Base-by-base conservation (phyloP, 1,140 invertebrate genomes). In the Orussus abietinus region DNA sequence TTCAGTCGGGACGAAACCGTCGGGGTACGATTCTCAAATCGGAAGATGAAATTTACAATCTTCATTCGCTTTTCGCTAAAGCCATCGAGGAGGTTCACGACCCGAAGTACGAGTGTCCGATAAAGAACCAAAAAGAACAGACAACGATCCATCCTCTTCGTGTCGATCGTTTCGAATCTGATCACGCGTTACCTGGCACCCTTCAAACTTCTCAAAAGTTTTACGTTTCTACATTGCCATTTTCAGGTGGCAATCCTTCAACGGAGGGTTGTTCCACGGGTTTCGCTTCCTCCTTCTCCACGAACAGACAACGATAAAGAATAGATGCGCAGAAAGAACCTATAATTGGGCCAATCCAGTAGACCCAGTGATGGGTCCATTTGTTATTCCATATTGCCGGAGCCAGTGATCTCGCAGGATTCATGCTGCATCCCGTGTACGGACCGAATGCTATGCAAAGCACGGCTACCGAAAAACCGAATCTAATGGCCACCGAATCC, bases 341-440 rank as follows among this genome's bases (percentile, higher is more conserved):
- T 2, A 9, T 5, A 1, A 69, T 26, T 0, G 69, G 70, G 5
- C 62, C 70, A 7, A 73, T 17, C 69, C 70, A 73, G 31, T 45
- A 73, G 1, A 91, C 77, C 88, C 88, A 92, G 47, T 89, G 86
- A 32, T 76, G 29, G 0, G 55, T 43, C 80, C 87, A 92, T 29
- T 75, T 65, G 2, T 75, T 76, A 30, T 81, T 82, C 55, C 88
- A 81, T 4, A 90, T 49, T 0, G 86, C 88, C 0, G 88, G 88
- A 1, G 77, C 88, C 29, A 92, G 79, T 19, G 81, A 82, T 51
- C 88, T 78, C 0, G 85, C 88, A 0, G 89, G 87, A 55, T 92
- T 92, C 82, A 91, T 81, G 52, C 85, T 84, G 32, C 82, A 83
- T 0, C 86, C 85, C 3, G 86, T 88, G 48, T 78, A 83, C n/a